A percentile compares a stretch with the other conserved stretches of the same genome.
Conservation (phyloP, 2,888 invertebrate genomes). For the Apantesis nais region DNA sequence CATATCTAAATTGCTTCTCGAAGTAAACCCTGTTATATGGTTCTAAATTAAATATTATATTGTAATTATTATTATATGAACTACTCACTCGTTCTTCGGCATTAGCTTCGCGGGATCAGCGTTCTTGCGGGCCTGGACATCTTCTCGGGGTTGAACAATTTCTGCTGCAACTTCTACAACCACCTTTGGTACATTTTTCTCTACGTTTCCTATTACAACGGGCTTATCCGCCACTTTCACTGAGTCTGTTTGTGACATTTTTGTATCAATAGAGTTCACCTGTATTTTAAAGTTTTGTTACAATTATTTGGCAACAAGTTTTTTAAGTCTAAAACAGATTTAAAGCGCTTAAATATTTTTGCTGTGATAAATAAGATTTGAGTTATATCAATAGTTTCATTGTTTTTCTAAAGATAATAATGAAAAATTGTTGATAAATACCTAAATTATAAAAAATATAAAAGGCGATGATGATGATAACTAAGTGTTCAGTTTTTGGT, state of each 20-base stretch:
- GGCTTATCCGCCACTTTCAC: slow-evolving; percentile 64
- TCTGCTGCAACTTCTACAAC: slow-evolving; percentile 25
- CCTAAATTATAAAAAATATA: not conserved
- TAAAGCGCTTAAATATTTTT: not conserved
- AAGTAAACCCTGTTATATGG: not conserved
- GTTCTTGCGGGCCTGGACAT: slow-evolving; percentile 46
- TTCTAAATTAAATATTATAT: not conserved
- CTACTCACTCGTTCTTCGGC: slow-evolving; percentile 49
- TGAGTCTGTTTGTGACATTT: slow-evolving; percentile 64
- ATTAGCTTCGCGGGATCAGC: slow-evolving; percentile 18
- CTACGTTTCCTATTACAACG: slow-evolving; percentile 9
- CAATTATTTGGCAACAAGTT: slow-evolving; percentile 34
- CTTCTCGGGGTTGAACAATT: slow-evolving; percentile 27
- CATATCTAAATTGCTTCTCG: not conserved
- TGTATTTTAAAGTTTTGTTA: slow-evolving; percentile 37
- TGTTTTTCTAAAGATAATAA: not conserved
- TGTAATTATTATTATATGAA: not conserved
- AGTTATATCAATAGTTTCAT: not conserved
- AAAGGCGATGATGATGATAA: no score
- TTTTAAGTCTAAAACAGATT: not conserved
- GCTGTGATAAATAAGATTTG: not conserved
- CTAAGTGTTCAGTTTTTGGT: no score
- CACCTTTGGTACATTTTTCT: slow-evolving; percentile 5
- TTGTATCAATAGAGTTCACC: slow-evolving; percentile 46
- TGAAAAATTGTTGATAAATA: not conserved